Evolutionary conservation across 2,797 vertebrate genomes (phyloP), one percentile per base, ranked within the genome.

Genomic region (Huso huso): DNA sequence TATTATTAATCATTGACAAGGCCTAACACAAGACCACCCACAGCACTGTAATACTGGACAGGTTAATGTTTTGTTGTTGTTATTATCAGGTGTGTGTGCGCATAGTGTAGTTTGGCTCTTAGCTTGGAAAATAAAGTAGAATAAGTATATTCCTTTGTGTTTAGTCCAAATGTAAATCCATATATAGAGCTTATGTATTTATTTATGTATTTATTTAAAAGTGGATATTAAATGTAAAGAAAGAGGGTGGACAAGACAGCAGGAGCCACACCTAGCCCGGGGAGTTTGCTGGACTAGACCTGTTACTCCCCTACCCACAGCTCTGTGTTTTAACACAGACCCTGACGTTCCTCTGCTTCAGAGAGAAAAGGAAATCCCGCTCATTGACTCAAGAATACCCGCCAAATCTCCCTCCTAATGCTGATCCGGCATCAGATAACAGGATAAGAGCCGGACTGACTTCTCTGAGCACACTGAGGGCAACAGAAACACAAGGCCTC

Each of bases 1-100:
- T 76, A 77, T 75, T 76, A 77, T 79, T 79, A 80, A 83, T 76
- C 75, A 80, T 76, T 78, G 73, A 69, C 71, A 77, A 75, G 81
- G 74, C 67, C 55, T 67, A 51, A 71, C 57, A 66, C 68, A 61
- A 68, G 84, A 85, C 84, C 82, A 84, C 81, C 78, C 81, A 83
- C 72, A 70, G 53, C 49, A 70, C 69, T 64, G 66, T 65, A 68
- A 68, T 70, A 67, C 59, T 51, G 37, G 4, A 37, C 37, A 37
- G 37, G 37, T 37, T 37, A 37, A 37, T 37, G 3, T 37, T 37
- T 37, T 37, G 18, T 18, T 18, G 18, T 37, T 4, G 5, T 4
- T 37, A 37, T 37, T 37, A 37, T 37, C 37, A 37, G 37, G 37
- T 37, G 37, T 37, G 37, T 37, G 37, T 37, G 37, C 37, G 1